Base-by-base conservation (phyloP, 2,797 vertebrate species). In the Acanthopagrus latus region DNA sequence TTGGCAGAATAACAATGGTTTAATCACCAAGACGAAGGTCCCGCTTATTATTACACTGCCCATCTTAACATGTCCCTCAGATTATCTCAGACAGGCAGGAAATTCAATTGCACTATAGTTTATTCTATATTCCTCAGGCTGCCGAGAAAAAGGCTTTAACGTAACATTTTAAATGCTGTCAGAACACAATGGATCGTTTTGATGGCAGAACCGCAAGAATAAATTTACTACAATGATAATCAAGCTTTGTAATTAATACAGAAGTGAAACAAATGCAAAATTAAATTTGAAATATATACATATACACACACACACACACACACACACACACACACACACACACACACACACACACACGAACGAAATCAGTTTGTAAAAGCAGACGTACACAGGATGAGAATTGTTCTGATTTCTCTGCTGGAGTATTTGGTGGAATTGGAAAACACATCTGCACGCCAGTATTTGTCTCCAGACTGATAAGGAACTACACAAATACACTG, bases 1-100 rank as follows among this genome's bases (percentile, higher is more conserved):
- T 89, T 90, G 74, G 86, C 77, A 85, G 67, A 82, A 78, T 82
- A 83, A 90, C 81, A 89, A 88, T 77, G 72, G 64, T 86, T 91
- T 90, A 91, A 91, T 91, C 81, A 74, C 79, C 66, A 64, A 78
- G 88, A 85, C 76, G 89, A 86, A 86, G 51, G 83, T 84, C 56
- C 65, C 69, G 56, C 48, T 82, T 82, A 74, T 83, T 89, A 86
- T 86, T 85, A 84, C 25, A 76, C 56, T 57, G 83, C 81, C 82
- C 74, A 52, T 81, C 78, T 84, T 78, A 55, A 82, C 71, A 77
- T 72, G 71, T 76, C 63, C 38, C 71, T 41, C 29, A 73, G 76
- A 89, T 84, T 74, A 80, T 38, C 58, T 60, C 78, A 81, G 88
- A 86, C 86, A 92, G 76, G 83, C 86, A 79, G 59, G 66, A 84